Percentiles rank a stretch among this genome's conserved stretches.
These are phyloP conservation scores for Standfussiana lucernea DNA, from an alignment of 2,888 invertebrate genomes.

Conservation along the genomic window DNA sequence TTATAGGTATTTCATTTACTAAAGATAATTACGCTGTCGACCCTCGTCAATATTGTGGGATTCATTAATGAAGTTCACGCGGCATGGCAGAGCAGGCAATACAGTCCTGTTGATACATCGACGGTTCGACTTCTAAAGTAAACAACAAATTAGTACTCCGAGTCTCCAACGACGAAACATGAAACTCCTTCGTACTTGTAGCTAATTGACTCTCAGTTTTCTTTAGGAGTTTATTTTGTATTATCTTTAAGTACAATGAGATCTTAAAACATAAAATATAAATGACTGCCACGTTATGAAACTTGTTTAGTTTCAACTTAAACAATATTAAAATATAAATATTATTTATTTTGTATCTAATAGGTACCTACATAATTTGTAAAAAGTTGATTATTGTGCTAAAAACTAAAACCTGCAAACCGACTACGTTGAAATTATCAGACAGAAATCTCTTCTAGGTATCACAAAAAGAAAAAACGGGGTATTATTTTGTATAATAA, in stretches of 20 bases:
- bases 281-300: neutral
- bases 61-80: constrained; percentile 17
- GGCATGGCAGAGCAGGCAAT: constrained; percentile 3
- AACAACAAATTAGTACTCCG: constrained; percentile 20
- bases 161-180: neutral
- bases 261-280: constrained; percentile 1
- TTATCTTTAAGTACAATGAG: neutral
- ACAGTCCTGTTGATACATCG: constrained; percentile 38
- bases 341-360: neutral
- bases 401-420: neutral
- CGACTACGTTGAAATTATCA: neutral
- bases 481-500: neutral
- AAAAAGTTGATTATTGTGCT: neutral
- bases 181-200: neutral
- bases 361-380: neutral
- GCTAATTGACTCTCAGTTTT: constrained; percentile 4
- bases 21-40: constrained; percentile 35
- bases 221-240: neutral
- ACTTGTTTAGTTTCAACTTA: neutral
- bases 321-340: neutral
- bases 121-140: constrained; percentile 15
- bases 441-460: neutral
- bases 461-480: neutral
- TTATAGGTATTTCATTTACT: constrained; percentile 24
- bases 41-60: constrained; percentile 31